Base-by-base conservation (phyloP, 2,888 invertebrate genomes). In the Willowsia nigromaculata region DNA sequence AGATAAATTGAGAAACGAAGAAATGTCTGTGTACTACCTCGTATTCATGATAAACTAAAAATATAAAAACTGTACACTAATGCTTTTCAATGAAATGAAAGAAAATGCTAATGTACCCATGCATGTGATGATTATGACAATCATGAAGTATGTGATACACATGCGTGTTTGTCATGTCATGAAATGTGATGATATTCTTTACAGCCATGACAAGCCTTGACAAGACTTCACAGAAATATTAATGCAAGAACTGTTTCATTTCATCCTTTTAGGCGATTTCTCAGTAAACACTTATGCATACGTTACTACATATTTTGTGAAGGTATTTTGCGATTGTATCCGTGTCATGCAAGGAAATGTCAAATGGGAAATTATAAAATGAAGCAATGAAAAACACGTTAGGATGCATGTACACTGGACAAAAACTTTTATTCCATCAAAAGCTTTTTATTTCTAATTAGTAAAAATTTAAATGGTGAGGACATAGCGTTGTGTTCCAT, bases 141-240 rank as follows among this genome's bases (percentile, higher is more conserved):
- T 80, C 59, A 80, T 80, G 68, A 82, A 27, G 62, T 37, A 53
- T 53, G 78, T 30, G 59, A 80, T 59, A 33, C 25, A 40, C 22
- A 59, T 76, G 74, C 76, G 50, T 85, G 65, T 22, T 68, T 68
- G 68, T 68, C 83, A 83, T 83, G 81, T 18, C 62, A 62, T 82
- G 37, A 6, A 15, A 62, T 62, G 68, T 37, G 37, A 76, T 30
- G 53, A 76, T 74, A 80, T 56, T 56, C 78, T 25, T n/a, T 37
- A 43, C 40, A 11, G 43, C 30, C 74, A 53, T 74, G 84, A 74
- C 84, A 84, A 74, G 84, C 25, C 84, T 33, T 74, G 84, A 74
- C 62, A 62, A 40, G 40, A 22, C 59, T n/a, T 80, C 40, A 9
- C 15, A 65, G 37, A 25, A 56, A 22, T 22, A 68, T 37, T n/a